A percentile compares a stretch with the other conserved stretches of the same genome.
Evolutionary conservation across 2,888 invertebrate genomes (phyloP).

Genomic region (Platycnemis pennipes): DNA sequence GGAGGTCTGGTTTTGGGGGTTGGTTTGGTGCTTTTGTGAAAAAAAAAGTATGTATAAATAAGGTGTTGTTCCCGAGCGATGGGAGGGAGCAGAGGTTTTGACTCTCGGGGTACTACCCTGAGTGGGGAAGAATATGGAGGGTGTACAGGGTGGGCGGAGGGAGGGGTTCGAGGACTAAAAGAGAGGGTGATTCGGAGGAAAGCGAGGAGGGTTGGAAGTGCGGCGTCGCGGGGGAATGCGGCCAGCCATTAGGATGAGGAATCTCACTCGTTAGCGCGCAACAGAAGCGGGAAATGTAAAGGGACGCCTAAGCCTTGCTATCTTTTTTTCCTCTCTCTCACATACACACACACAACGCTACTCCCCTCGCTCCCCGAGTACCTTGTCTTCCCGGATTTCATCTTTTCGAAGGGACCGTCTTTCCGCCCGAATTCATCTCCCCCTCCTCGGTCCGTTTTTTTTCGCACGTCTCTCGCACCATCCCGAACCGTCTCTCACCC

Average conservation of each 20-base stretch:
- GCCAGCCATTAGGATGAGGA: not conserved
- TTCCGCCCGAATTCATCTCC: conserved; percentile 1
- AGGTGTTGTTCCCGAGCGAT: not conserved
- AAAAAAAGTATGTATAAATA: no score
- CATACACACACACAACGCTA: not conserved
- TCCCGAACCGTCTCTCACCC: not conserved
- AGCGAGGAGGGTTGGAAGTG: not conserved
- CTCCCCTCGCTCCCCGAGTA: not conserved
- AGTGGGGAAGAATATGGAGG: not conserved
- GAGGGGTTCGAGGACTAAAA: not conserved
- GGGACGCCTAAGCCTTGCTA: not conserved
- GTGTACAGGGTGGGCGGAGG: no score
- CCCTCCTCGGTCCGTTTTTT: not conserved
- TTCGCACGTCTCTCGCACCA: not conserved
- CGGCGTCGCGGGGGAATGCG: not conserved
- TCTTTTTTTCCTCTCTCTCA: not conserved
- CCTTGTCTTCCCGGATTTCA: not conserved
- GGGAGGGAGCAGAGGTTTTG: not conserved
- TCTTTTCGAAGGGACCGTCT: not conserved
- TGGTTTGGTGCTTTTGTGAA: not conserved
- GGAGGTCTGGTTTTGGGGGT: not conserved
- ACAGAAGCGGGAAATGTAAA: not conserved
- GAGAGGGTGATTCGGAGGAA: not conserved
- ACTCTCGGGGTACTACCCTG: not conserved
- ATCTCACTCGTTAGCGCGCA: not conserved